Base-by-base conservation (phyloP, 2,888 invertebrate genomes). In the Dryobota labecula region DNA sequence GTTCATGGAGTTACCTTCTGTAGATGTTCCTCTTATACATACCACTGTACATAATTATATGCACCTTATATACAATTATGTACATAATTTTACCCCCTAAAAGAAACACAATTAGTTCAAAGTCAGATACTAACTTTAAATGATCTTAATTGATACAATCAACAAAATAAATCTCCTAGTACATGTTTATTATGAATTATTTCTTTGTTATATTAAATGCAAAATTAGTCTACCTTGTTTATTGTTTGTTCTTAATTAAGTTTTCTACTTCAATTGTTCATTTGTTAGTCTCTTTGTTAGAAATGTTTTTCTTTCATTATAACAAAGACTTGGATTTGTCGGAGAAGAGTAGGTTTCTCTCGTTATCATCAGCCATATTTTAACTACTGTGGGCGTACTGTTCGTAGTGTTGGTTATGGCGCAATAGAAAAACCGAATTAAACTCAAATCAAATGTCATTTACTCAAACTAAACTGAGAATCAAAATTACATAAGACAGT, bases 181-280 rank as follows among this genome's bases (percentile, higher is more conserved):
- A 45, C 8, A 2, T 54, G 2, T 27, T 65, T 15, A 41, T 43
- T 33, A 43, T 41, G 43, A 70, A 68, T 56, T 30, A 49, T 49
- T 24, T 30, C 18, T 74, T 65, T 74, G 49, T 64, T 27, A 13
- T 36, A 54, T 33, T 68, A 18, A 76, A 76, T 47, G 30, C 15
- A 53, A 27, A 47, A 45, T 43, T 27, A 62, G 27, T 77, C 27
- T 9, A 8, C 45, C 13, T 69, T 51, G 38, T 57, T 47, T 18
- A 45, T 76, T 70, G 58, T 77, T 77, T 30, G 30, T 20, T 53
- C 4, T 63, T 69, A 58, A 70, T 70, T 60, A 70, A 41, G 41
- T 58, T 54, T 54, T 38, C 24, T 15, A 43, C 27, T 43, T 56
- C 9, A 47, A 70, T 53, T 43, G 47, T n/a, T 41, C 24, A 56